Evolutionary conservation across 2,888 invertebrate species (phyloP).

Genomic region (Clitarchus hookeri): DNA sequence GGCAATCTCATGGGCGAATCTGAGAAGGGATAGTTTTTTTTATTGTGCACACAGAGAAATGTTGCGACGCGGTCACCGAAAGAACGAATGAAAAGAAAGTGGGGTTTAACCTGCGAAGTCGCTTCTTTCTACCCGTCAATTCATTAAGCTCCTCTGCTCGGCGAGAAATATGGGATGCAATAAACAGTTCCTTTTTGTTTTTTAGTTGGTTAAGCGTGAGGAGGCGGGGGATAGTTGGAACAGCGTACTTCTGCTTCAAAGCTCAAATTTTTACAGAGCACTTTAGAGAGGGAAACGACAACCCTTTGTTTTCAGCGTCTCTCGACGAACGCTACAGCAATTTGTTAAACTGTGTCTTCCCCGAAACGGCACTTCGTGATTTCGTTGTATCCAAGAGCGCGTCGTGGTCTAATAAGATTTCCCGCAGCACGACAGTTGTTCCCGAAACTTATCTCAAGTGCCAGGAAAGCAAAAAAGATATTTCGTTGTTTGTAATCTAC

Average conservation of each 20-base stretch:
- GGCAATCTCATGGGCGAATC: no score
- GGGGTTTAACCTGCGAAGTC: no score
- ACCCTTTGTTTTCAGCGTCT: neutral
- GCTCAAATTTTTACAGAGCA: neutral
- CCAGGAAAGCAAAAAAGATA: neutral
- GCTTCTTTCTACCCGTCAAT: neutral
- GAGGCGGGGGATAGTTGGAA: neutral
- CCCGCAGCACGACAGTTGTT: neutral
- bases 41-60: no score
- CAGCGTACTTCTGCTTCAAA: neutral
- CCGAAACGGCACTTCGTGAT: neutral
- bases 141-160: neutral
- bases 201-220: neutral
- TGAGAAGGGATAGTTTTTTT: no score
- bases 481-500: neutral
- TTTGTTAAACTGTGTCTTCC: neutral
- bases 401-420: neutral
- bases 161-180: neutral
- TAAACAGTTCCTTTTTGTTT: neutral
- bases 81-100: no score
- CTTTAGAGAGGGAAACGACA: neutral
- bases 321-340: neutral
- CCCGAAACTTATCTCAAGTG: neutral
- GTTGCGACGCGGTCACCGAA: no score
- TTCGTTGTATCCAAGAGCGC: neutral